Percentiles rank a stretch among this genome's conserved stretches.
Conservation (phyloP, 2,797 vertebrate genomes). For the Garrulus glandarius region DNA sequence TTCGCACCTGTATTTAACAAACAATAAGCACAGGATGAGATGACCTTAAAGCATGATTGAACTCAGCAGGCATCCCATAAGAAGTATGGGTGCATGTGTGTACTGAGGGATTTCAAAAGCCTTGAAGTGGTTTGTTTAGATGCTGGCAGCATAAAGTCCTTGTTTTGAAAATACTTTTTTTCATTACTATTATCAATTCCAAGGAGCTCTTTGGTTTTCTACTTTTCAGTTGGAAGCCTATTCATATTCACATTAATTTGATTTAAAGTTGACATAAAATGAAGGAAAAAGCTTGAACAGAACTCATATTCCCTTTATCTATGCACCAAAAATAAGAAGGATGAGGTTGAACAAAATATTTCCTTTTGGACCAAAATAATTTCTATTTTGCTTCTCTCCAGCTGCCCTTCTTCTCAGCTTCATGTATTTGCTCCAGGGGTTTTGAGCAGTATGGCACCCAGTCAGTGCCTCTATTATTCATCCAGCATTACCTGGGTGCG, state of each 20-base stretch:
- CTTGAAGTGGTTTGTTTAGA: background rate
- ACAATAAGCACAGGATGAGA: background rate
- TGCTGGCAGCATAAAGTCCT: background rate
- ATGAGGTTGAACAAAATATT: background rate
- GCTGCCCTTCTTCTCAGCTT: background rate
- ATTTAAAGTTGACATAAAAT: constrained; percentile 7
- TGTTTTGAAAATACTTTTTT: background rate
- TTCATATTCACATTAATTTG: background rate
- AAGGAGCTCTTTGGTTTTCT: background rate
- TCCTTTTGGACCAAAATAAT: background rate
- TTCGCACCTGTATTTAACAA: background rate
- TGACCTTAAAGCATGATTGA: background rate
- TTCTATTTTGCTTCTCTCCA: background rate
- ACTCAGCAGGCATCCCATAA: background rate
- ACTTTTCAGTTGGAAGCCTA: background rate
- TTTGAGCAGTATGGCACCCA: background rate
- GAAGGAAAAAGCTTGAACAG: background rate
- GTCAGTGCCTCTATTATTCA: background rate
- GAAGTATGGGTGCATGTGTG: background rate
- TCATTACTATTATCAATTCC: background rate
- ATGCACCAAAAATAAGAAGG: background rate
- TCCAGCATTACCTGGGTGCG: background rate
- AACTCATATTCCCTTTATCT: background rate
- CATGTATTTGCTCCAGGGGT: background rate
- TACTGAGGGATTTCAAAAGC: background rate